Conservation (phyloP, 2,113 vertebrate genomes). For the Oriolus oriolus region DNA sequence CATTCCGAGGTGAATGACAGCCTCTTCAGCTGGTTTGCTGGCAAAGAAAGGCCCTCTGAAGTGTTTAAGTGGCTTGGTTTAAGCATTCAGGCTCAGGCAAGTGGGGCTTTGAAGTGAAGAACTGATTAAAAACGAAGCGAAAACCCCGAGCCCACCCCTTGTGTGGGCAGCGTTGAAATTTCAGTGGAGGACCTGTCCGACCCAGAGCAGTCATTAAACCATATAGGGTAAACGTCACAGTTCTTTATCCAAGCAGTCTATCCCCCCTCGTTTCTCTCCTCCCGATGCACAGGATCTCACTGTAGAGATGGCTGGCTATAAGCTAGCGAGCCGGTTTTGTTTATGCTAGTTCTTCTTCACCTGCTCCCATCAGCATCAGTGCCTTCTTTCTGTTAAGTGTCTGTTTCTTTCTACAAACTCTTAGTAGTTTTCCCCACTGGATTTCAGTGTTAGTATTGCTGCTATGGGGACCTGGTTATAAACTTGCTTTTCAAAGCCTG, state of each 20-base stretch:
- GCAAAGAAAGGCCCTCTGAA: neutral
- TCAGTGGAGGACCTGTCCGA: neutral
- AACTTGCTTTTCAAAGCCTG: neutral
- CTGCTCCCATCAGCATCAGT: neutral
- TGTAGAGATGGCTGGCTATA: neutral
- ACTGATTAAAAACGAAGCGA: neutral
- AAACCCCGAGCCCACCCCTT: fast-evolving
- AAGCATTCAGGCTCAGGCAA: neutral
- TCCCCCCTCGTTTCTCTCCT: neutral
- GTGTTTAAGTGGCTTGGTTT: neutral
- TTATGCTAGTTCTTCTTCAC: neutral
- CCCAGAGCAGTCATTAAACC: neutral
- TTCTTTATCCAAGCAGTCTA: neutral
- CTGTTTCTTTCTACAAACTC: neutral
- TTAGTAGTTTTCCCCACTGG: neutral
- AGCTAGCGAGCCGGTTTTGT: neutral
- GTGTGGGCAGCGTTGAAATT: neutral
- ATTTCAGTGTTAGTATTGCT: neutral
- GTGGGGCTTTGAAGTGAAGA: neutral
- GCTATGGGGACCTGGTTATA: neutral
- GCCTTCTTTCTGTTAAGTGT: neutral
- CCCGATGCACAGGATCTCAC: neutral
- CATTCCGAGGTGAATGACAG: neutral
- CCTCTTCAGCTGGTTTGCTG: neutral
- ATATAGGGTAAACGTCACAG: neutral